These are phyloP conservation scores for Sitta europaea DNA, from an alignment of 2,113 vertebrate species.

Conservation along the genomic window DNA sequence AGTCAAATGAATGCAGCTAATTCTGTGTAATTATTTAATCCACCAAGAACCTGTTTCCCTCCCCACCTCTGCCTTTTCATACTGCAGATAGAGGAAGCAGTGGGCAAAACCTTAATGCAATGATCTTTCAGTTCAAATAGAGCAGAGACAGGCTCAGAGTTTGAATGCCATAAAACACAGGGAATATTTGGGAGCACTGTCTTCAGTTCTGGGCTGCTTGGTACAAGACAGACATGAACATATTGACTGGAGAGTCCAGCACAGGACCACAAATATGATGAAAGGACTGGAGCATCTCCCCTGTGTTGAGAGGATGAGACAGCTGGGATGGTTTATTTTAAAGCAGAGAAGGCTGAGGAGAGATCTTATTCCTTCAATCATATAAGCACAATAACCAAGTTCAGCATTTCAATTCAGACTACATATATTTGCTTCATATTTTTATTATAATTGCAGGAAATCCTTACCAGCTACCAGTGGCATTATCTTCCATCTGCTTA, in stretches of 20 bases:
- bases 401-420: neutral
- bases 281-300: neutral
- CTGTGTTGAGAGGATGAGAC: neutral
- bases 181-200: neutral
- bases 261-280: neutral
- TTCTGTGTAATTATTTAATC: neutral
- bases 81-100: neutral
- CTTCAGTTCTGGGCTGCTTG: neutral
- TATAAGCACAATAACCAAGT: neutral
- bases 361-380: neutral
- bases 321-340: neutral
- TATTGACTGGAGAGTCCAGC: neutral
- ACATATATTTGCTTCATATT: neutral
- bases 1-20: neutral
- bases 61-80: neutral
- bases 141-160: neutral
- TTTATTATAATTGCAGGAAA: neutral
- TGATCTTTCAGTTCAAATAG: neutral
- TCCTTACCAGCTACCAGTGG: neutral
- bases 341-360: neutral
- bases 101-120: neutral
- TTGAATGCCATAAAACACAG: neutral
- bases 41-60: neutral
- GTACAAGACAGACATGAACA: neutral
- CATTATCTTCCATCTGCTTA: neutral